A percentile compares a stretch with the other conserved stretches of the same genome.
Evolutionary conservation across 2,113 vertebrate genomes (phyloP).

Genomic region (Pedionomus torquatus): DNA sequence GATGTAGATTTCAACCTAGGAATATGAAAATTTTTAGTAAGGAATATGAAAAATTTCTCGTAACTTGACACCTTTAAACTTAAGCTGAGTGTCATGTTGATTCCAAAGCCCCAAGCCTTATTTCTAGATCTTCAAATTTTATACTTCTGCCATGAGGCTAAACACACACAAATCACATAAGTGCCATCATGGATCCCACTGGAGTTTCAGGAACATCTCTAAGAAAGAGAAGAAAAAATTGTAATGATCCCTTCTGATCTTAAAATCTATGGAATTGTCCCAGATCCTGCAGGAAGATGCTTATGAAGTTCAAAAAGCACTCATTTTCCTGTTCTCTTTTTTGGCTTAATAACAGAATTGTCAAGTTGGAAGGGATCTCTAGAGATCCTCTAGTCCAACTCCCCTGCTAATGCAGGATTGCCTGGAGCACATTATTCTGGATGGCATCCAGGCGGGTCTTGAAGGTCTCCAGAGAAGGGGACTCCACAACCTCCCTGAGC

Average conservation of each 20-base stretch:
- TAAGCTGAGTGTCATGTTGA: neutral
- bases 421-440: too few relatives aligned
- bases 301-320: neutral
- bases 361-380: too few relatives aligned
- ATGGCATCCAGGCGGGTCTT: too few relatives aligned
- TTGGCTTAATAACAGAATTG: neutral
- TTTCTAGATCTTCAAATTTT: neutral
- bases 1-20: neutral
- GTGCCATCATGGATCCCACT: neutral
- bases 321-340: neutral
- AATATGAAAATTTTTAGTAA: neutral
- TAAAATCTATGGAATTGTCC: neutral
- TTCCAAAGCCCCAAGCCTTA: neutral
- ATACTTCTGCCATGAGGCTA: neutral
- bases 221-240: neutral
- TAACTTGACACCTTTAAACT: neutral
- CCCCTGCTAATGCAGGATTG: too few relatives aligned
- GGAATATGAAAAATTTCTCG: neutral
- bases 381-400: too few relatives aligned
- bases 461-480: too few relatives aligned
- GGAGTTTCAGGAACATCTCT: neutral
- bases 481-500: too few relatives aligned
- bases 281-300: neutral
- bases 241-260: neutral
- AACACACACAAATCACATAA: neutral